phyloP scores from a whole-genome alignment of 2,888 invertebrate species.

The Icerya purchasi region DNA sequence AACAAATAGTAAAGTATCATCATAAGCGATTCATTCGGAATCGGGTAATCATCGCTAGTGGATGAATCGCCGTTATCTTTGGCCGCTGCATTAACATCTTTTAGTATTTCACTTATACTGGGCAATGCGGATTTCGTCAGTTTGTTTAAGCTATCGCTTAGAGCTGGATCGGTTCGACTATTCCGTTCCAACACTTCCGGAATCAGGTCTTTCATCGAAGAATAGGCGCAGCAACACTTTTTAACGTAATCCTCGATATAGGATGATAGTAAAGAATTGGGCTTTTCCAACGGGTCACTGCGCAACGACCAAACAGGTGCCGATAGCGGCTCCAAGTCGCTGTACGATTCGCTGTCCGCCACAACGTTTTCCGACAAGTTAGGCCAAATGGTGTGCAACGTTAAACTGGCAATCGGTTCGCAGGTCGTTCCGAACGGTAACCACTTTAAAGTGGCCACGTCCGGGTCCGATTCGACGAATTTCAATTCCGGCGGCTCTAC shows the following conservation, averaged over 20 bases:
- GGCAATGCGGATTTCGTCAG: neutral
- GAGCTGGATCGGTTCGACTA: neutral
- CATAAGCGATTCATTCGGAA: slow-evolving; percentile 50
- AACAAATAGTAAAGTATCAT: slow-evolving; percentile 63
- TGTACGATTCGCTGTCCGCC: slow-evolving; percentile 66
- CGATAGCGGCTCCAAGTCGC: slow-evolving; percentile 62
- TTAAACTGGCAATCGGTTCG: slow-evolving; percentile 56
- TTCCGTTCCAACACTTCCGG: neutral
- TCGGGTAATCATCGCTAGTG: slow-evolving; percentile 19
- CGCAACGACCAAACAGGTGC: slow-evolving; percentile 55
- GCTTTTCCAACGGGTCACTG: neutral
- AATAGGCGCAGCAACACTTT: neutral
- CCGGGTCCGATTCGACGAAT: neutral
- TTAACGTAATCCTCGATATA: neutral
- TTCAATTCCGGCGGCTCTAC: neutral
- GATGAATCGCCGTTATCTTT: neutral
- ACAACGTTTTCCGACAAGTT: slow-evolving; percentile 63
- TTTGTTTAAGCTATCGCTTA: neutral
- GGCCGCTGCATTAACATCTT: neutral
- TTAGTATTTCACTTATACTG: neutral
- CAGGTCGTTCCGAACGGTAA: slow-evolving; percentile 69
- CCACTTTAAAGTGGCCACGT: slow-evolving; percentile 24
- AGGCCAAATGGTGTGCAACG: slow-evolving; percentile 68
- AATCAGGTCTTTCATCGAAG: neutral
- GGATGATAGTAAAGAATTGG: neutral